Evolutionary conservation across 2,888 invertebrate species (phyloP).

Genomic region (Apomyelois bistriatella): DNA sequence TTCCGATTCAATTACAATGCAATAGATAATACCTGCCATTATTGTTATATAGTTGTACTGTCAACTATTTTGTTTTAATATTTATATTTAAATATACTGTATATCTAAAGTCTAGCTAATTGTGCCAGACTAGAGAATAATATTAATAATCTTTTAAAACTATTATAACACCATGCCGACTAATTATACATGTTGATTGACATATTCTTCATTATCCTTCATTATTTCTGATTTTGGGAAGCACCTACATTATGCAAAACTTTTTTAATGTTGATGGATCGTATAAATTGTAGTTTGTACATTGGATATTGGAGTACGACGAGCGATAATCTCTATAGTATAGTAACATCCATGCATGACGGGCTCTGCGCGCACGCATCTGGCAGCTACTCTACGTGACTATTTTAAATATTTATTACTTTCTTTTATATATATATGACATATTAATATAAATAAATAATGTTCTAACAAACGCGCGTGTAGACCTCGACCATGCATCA

Average conservation of each 20-base stretch:
- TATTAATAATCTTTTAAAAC: not conserved
- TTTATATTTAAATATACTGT: slow-evolving; percentile 22
- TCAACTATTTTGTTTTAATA: slow-evolving; percentile 28
- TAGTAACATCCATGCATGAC: not conserved
- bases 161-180: slow-evolving; percentile 3
- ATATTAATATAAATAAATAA: not conserved
- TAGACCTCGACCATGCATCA: not conserved
- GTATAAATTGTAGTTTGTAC: slow-evolving; percentile 13
- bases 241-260: slow-evolving; percentile 7
- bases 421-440: slow-evolving; percentile 4
- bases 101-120: slow-evolving; percentile 16
- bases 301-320: slow-evolving; percentile 11
- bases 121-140: slow-evolving; percentile 7
- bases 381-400: slow-evolving; percentile 4
- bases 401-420: not conserved
- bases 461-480: slow-evolving; percentile 6
- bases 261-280: slow-evolving; percentile 10
- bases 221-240: slow-evolving; percentile 12
- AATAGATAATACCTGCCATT: slow-evolving; percentile 60
- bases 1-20: slow-evolving; percentile 63
- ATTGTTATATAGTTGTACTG: slow-evolving; percentile 45
- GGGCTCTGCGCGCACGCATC: not conserved
- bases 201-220: slow-evolving; percentile 7
- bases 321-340: slow-evolving; percentile 14
- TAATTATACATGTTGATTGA: slow-evolving; percentile 3